These are phyloP conservation scores for Lepilemur ruficaudatus DNA, from an alignment of 2,797 vertebrate species.

Conservation along the genomic window DNA sequence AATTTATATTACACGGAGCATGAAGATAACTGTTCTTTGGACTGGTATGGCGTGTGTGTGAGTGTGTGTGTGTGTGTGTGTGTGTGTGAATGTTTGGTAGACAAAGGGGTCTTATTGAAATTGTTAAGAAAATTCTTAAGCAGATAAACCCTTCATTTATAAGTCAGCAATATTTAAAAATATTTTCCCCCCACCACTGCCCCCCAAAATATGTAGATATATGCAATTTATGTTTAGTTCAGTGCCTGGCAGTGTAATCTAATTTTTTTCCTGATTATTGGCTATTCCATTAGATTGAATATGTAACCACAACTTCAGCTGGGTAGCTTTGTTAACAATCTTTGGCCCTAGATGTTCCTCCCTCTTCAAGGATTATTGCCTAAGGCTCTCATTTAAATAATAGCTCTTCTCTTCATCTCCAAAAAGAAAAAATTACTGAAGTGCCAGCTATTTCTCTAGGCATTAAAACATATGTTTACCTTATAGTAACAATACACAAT, in stretches of 20 bases:
- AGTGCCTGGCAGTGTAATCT: not conserved
- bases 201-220: not conserved
- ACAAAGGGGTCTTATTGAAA: not conserved
- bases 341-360: not conserved
- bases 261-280: not conserved
- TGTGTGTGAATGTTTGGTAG: not conserved
- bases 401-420: not conserved
- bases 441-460: not conserved
- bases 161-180: not conserved
- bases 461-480: not conserved
- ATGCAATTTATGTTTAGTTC: not conserved
- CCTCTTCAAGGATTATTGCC: not conserved
- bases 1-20: not conserved
- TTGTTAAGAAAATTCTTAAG: not conserved
- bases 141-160: not conserved
- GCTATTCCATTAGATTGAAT: not conserved
- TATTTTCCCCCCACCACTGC: not conserved
- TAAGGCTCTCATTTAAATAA: conserved; percentile 26
- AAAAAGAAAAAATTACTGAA: not conserved
- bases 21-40: not conserved
- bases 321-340: not conserved
- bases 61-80: not conserved
- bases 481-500: not conserved
- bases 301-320: not conserved
- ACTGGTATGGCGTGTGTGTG: not conserved